phyloP scores from a whole-genome alignment of 1,140 invertebrate genomes.

The Muscidifurax raptorellus region DNA sequence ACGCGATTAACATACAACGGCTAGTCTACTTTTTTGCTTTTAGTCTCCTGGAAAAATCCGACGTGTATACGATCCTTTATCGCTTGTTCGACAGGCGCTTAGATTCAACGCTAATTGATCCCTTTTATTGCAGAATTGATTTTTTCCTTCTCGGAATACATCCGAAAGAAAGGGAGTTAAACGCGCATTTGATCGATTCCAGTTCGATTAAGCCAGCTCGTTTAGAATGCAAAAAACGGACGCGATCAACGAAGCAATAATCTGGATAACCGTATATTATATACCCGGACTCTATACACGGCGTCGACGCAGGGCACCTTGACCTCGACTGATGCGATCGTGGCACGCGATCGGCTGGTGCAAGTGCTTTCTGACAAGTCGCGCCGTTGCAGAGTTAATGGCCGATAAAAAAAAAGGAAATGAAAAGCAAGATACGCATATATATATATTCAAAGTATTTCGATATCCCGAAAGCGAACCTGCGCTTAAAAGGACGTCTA shows the following conservation, averaged over 20 bases:
- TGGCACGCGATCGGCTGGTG: not conserved
- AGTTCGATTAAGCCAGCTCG: not conserved
- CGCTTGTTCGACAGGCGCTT: not conserved
- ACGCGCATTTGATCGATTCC: too few species aligned
- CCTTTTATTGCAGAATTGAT: not conserved
- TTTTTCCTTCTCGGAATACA: not conserved
- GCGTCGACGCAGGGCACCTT: not conserved
- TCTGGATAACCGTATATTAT: not conserved
- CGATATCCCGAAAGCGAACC: conserved; percentile 25
- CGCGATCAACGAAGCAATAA: not conserved
- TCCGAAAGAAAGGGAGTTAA: too few species aligned
- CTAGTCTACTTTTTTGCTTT: not conserved
- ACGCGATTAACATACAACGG: conserved; percentile 45
- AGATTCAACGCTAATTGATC: not conserved
- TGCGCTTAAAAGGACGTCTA: conserved; percentile 17
- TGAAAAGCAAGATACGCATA: not conserved
- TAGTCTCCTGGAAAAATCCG: not conserved
- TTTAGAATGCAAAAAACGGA: not conserved
- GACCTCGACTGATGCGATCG: conserved; percentile 4
- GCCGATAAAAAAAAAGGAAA: not conserved
- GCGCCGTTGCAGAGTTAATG: not conserved
- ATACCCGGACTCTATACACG: not conserved
- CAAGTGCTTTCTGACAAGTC: not conserved
- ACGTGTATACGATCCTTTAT: not conserved
- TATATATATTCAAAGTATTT: not conserved